These are phyloP conservation scores for Mimachlamys varia DNA, from an alignment of 2,888 invertebrate species.

Conservation along the genomic window DNA sequence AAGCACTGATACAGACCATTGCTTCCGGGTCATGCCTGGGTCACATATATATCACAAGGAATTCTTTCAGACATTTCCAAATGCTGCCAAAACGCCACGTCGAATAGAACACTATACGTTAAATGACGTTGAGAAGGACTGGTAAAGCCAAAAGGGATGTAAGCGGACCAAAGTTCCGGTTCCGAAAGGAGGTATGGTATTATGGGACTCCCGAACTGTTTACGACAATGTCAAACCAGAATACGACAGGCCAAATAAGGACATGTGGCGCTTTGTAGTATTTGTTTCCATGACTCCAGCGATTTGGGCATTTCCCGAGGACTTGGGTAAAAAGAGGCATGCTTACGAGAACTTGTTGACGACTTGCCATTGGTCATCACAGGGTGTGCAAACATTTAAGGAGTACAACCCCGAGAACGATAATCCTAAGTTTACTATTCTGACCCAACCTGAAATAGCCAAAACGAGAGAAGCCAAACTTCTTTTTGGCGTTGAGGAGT, in stretches of 20 bases:
- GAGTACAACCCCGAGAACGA: conserved; percentile 37
- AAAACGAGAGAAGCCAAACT: conserved; percentile 62
- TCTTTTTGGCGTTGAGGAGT: conserved; percentile 57
- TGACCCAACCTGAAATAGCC: conserved; percentile 63
- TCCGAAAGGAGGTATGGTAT: conserved; percentile 72
- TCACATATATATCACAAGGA: conserved; percentile 57
- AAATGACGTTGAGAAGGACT: conserved; percentile 49
- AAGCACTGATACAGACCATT: conserved; percentile 55
- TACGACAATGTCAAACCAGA: conserved; percentile 68
- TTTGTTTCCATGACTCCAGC: conserved; percentile 74
- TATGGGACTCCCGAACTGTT: conserved; percentile 73
- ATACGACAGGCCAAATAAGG: conserved; percentile 56
- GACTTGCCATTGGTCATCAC: conserved; percentile 70
- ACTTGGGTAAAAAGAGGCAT: conserved; percentile 57
- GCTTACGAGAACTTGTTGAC: conserved; percentile 58
- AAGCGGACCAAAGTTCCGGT: conserved; percentile 60
- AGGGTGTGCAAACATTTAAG: conserved; percentile 52
- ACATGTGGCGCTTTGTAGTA: conserved; percentile 68
- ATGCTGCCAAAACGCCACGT: conserved; percentile 39
- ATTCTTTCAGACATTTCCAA: conserved; percentile 51
- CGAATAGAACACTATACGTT: conserved; percentile 50
- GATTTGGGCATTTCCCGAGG: conserved; percentile 64
- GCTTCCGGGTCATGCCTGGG: conserved; percentile 55
- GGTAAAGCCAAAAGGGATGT: conserved; percentile 55
- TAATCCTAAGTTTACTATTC: conserved; percentile 36